phyloP scores from a whole-genome alignment of 2,113 vertebrate species.

The Anoura caudifer region DNA sequence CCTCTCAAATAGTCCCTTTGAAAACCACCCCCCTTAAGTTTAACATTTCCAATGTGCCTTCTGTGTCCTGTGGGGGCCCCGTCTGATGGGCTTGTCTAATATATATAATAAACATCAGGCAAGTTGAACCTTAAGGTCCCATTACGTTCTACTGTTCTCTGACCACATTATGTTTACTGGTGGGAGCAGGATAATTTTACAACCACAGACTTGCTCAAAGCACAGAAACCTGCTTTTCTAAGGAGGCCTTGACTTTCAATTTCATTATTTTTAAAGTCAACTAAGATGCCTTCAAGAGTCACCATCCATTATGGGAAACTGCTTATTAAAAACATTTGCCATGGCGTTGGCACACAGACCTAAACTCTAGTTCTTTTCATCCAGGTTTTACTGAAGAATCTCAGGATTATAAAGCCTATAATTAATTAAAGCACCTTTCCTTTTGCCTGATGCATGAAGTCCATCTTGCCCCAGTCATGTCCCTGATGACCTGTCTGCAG shows the following conservation, averaged over 20 bases:
- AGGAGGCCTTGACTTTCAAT: background rate
- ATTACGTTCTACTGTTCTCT: background rate
- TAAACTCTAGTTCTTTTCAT: background rate
- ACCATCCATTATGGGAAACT: constrained; percentile 14
- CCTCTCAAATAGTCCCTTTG: background rate
- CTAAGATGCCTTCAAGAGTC: constrained; percentile 47
- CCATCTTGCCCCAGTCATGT: constrained; percentile 13
- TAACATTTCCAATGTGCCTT: background rate
- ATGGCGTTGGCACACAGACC: constrained; percentile 20
- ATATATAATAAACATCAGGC: background rate
- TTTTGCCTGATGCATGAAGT: constrained; percentile 29
- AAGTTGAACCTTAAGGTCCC: background rate
- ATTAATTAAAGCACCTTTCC: constrained; percentile 47
- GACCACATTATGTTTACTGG: constrained; percentile 16
- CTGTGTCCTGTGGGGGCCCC: background rate
- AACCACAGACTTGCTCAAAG: background rate
- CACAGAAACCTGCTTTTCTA: constrained; percentile 22
- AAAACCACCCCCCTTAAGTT: background rate
- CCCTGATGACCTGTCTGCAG: constrained; percentile 19
- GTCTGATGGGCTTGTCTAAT: background rate
- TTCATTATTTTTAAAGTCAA: constrained; percentile 54
- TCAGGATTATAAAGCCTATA: constrained; percentile 47
- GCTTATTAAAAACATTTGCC: constrained; percentile 19
- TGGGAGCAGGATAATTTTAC: background rate
- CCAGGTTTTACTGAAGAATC: constrained; percentile 24